Conservation (phyloP, 2,113 vertebrate species). For the Vireo altiloquus region DNA sequence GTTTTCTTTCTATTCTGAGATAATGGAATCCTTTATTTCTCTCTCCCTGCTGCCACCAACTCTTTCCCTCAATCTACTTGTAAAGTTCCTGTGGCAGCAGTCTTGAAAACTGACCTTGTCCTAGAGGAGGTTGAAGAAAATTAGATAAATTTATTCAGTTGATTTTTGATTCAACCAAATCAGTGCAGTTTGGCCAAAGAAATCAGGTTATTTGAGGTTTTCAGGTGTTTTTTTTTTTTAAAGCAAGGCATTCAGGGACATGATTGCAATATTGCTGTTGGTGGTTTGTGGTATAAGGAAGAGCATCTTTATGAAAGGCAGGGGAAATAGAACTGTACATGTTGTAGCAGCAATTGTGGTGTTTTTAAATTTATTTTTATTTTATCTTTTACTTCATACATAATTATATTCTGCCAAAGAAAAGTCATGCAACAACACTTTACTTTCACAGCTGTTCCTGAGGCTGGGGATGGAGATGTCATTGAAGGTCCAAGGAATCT, state of each 20-base stretch:
- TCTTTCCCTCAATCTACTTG: background rate
- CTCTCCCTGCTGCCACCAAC: background rate
- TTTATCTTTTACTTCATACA: background rate
- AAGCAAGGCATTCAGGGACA: background rate
- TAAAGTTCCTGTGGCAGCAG: background rate
- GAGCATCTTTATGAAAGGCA: background rate
- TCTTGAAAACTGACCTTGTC: background rate
- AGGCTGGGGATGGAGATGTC: conserved; percentile 66
- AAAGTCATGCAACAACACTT: background rate
- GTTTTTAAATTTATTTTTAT: background rate
- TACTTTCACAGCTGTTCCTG: conserved; percentile 74
- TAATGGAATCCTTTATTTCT: background rate
- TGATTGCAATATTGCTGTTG: background rate
- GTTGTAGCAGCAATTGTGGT: background rate
- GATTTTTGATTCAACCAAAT: background rate
- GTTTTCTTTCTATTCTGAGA: background rate
- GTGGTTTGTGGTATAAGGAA: background rate
- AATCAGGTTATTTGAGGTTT: background rate
- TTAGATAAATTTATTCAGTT: background rate
- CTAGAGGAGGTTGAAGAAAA: background rate
- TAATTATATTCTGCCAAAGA: background rate
- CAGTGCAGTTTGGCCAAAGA: background rate
- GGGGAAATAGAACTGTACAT: background rate
- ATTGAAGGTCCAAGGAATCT: conserved; percentile 22
- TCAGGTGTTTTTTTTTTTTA: background rate